Conservation (phyloP, 2,113 vertebrate genomes). For the Acanthochromis polyacanthus region DNA sequence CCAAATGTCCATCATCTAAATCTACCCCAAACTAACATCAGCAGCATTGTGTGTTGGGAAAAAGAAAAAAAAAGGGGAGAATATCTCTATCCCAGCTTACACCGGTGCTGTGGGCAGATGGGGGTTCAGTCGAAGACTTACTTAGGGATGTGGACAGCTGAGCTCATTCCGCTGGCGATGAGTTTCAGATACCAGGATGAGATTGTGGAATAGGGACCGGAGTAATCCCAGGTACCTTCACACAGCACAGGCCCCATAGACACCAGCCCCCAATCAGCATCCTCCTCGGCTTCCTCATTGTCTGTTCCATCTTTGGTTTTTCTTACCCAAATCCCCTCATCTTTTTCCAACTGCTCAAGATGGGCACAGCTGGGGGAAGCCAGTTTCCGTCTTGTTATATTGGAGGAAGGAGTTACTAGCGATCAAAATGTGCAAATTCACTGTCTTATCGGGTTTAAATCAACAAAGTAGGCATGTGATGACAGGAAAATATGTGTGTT, state of each 20-base stretch:
- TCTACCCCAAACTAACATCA: constrained; percentile 22
- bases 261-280: constrained; percentile 19
- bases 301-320: constrained; percentile 30
- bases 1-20: constrained; percentile 43
- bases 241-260: constrained; percentile 32
- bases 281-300: constrained; percentile 14
- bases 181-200: constrained; percentile 69
- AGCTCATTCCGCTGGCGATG: constrained; percentile 65
- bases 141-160: constrained; percentile 56
- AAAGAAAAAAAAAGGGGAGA: neutral
- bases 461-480: neutral
- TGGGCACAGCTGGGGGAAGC: neutral
- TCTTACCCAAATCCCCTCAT: constrained; percentile 25
- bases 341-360: neutral
- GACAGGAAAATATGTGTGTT: neutral
- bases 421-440: constrained; percentile 18
- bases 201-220: constrained; percentile 68
- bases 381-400: neutral
- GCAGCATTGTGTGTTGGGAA: constrained; percentile 27
- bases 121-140: constrained; percentile 50
- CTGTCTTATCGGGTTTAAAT: constrained; percentile 1
- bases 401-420: neutral
- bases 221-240: constrained; percentile 81
- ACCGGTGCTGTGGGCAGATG: constrained; percentile 43
- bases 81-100: constrained; percentile 49